Percentiles rank a stretch among this genome's conserved stretches.
Evolutionary conservation across 2,797 vertebrate species (phyloP).

Genomic region (Lates japonicus): DNA sequence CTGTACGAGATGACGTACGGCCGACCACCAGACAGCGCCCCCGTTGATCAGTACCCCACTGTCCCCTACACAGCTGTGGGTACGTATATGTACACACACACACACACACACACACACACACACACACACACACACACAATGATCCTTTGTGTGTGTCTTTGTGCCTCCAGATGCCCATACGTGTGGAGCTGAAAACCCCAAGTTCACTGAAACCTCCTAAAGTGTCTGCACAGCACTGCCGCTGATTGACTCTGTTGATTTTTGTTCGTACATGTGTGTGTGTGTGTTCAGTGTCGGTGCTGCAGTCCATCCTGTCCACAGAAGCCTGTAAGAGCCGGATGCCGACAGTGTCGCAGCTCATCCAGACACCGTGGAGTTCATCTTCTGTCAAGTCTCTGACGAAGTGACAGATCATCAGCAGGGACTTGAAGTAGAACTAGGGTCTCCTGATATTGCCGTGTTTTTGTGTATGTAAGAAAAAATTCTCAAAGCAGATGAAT

Average conservation of each 20-base stretch:
- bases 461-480: neutral
- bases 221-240: neutral
- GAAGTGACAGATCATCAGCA: neutral
- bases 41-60: conserved; percentile 90
- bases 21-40: conserved; percentile 90
- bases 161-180: neutral
- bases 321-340: conserved; percentile 95
- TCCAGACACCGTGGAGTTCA: conserved; percentile 94
- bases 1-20: conserved; percentile 98
- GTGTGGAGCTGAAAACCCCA: conserved; percentile 1
- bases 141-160: neutral
- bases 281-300: conserved; percentile 89
- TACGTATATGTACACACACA: conserved; percentile 80
- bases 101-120: too few species aligned
- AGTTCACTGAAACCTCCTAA: neutral
- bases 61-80: conserved; percentile 90
- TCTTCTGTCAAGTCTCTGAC: neutral
- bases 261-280: conserved; percentile 26
- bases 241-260: neutral
- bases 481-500: neutral
- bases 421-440: neutral
- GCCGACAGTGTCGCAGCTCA: conserved; percentile 91
- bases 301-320: conserved; percentile 96
- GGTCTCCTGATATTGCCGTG: neutral
- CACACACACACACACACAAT: neutral